phyloP scores from a whole-genome alignment of 1,140 invertebrate species.

The Macrostomum lignano region DNA sequence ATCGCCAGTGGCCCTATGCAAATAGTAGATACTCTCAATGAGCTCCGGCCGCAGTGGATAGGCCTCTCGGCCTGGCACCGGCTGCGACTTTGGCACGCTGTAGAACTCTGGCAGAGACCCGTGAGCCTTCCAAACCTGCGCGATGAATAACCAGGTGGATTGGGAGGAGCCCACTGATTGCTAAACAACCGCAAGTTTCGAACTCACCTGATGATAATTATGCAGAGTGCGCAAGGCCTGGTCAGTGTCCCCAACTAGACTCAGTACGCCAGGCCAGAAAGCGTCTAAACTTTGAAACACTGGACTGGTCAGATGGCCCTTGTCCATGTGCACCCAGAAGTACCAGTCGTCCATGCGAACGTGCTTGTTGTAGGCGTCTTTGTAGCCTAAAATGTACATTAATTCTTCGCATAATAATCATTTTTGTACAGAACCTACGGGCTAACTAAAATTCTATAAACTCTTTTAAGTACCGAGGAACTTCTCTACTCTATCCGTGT shows the following conservation, averaged over 20 bases:
- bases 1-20: constrained; percentile 70
- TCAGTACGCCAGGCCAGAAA: constrained; percentile 77
- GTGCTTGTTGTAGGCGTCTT: constrained; percentile 49
- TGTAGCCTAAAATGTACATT: too few species aligned
- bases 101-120: constrained; percentile 91
- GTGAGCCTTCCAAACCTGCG: constrained; percentile 70
- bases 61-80: constrained; percentile 50
- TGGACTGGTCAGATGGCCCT: constrained; percentile 69
- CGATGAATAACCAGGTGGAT: too few species aligned
- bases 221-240: constrained; percentile 65
- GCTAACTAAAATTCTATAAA: too few species aligned
- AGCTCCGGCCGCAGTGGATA: constrained; percentile 83
- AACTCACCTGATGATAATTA: constrained; percentile 83
- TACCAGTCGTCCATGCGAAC: constrained; percentile 64
- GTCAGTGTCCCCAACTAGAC: constrained; percentile 42
- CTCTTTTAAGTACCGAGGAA: too few species aligned
- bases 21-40: constrained; percentile 79
- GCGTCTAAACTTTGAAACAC: constrained; percentile 76
- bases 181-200: too few species aligned
- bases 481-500: too few species aligned
- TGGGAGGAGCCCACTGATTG: too few species aligned
- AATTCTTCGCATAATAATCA: too few species aligned
- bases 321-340: constrained; percentile 76
- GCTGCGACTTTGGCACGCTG: constrained; percentile 55
- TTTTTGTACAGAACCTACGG: too few species aligned